Base-by-base conservation (phyloP, 2,113 vertebrate genomes). In the Acanthisitta chloris region DNA sequence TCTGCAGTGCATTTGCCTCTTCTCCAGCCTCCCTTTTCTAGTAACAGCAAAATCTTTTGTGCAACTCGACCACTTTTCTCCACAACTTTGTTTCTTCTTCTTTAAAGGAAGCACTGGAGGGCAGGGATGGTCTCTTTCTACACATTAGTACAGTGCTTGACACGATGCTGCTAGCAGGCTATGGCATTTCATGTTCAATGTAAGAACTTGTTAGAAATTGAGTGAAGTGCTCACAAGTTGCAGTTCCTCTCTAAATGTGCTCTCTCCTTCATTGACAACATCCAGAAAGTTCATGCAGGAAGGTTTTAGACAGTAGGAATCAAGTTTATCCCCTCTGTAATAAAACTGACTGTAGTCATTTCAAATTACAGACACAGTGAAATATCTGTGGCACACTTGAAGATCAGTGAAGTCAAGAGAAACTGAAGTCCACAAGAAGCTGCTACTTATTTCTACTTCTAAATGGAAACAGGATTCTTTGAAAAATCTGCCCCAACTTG, bases 111-210 rank as follows among this genome's bases (percentile, higher is more conserved):
- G 21, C 19, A 31, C 17, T 34, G 31, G 36, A 86, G 77, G 45
- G 42, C 54, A 64, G 40, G 82, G 8, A 25, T 9, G 8, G 18
- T 24, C 45, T 52, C 46, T 12, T 66, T 31, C 38, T 18, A 16
- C 51, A 29, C 18, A 19, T 62, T 6, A 38, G 23, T 29, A 25
- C 9, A 59, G 23, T 2, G 1, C 12, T 57, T 57, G 38, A 52
- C 42, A 51, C 2, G 66, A 54, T 2, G 10, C 12, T 76, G 18
- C 42, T n/a, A 43, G 54, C 18, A 62, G n/a, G 45, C 42, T 20
- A 5, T 0, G 0, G n/a, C 28, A 36, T 23, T 66, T 54, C 2
- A 1, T 4, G 12, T 36, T 28, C 73, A 67, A 29, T 12, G 3
- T 13, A 17, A 54, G 34, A 71, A 59, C 8, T 18, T 7, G 45